phyloP scores from a whole-genome alignment of 2,888 invertebrate species.

The Pocota personata region DNA sequence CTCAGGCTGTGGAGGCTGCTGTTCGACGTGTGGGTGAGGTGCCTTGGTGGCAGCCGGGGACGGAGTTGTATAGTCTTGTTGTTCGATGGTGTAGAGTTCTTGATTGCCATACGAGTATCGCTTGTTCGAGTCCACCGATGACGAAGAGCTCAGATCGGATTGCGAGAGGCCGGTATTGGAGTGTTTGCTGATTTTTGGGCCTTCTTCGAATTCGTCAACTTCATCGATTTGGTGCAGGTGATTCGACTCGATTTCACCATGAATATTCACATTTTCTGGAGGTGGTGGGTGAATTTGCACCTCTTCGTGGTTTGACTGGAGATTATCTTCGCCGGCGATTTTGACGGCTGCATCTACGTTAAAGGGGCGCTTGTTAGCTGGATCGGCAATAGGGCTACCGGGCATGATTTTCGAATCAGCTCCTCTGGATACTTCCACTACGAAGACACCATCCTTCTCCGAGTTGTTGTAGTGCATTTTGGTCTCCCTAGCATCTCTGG shows the following conservation, averaged over 20 bases:
- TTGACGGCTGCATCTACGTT: conserved; percentile 81
- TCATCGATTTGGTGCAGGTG: conserved; percentile 80
- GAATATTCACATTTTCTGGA: conserved; percentile 75
- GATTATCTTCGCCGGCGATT: conserved; percentile 76
- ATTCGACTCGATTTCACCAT: conserved; percentile 77
- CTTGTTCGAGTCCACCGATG: conserved; percentile 89
- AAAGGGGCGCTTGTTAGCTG: conserved; percentile 80
- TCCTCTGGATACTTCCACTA: conserved; percentile 87
- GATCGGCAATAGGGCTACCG: conserved; percentile 76
- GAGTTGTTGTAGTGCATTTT: conserved; percentile 89
- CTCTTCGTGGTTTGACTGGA: conserved; percentile 79
- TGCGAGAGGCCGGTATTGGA: conserved; percentile 91
- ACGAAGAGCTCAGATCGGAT: conserved; percentile 89
- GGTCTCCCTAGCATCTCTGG: conserved; percentile 88
- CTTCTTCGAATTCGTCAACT: conserved; percentile 78
- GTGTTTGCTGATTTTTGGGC: conserved; percentile 81
- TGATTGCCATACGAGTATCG: conserved; percentile 92
- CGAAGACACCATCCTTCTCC: conserved; percentile 89
- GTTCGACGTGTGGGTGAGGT: conserved; percentile 65
- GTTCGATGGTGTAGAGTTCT: conserved; percentile 89
- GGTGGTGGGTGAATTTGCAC: conserved; percentile 83
- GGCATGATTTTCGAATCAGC: conserved; percentile 82
- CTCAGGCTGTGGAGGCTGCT: conserved; percentile 68
- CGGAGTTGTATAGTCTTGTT: conserved; percentile 86
- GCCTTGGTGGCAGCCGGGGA: conserved; percentile 74